Base-by-base conservation (phyloP, 2,797 vertebrate species). In the Rhynchonycteris naso region DNA sequence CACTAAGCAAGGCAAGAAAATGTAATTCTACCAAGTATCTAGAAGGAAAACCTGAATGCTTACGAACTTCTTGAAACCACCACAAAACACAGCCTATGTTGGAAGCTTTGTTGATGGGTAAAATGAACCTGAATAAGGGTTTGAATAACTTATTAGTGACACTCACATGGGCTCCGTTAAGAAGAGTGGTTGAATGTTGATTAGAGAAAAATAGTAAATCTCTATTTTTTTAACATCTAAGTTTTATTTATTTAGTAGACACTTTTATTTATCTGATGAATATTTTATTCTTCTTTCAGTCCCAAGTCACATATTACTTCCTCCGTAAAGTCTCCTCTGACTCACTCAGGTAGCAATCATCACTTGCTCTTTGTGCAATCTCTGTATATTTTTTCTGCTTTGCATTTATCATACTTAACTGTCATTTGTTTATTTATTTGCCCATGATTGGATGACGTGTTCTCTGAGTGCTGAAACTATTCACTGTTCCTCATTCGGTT, bases 241-340 rank as follows among this genome's bases (percentile, higher is more conserved):
- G 56, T 96, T 63, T 0, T 16, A 47, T 93, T 90, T 87, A 56
- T 68, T 91, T 84, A 54, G 80, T 65, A 76, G 43, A 5, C 1
- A 5, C 47, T n/a, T 91, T 93, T 68, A 80, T 80, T 9, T 0
- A 68, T 10, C 9, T 89, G 35, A 84, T 81, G 3, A 72, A 88
- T 92, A 84, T 86, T 93, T 95, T 82, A 91, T 81, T 88, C 7
- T 88, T 76, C 93, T 59, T 85, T 69, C 13, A 66, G 5, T 81
- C 68, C 78, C 58, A 75, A 75, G 82, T 82, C 63, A 90, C 35
- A 24, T 75, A 88, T 61, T 5, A 33, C 24, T 93, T 88, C 71
- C 26, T 90, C 61, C 75, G 26, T 22, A 28, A 93, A 75, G 38
- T 86, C 54, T 79, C 38, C 14, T 10, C 21, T 75, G 54, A 89